Base-by-base conservation (phyloP, 2,113 vertebrate genomes). In the Alethe diademata region DNA sequence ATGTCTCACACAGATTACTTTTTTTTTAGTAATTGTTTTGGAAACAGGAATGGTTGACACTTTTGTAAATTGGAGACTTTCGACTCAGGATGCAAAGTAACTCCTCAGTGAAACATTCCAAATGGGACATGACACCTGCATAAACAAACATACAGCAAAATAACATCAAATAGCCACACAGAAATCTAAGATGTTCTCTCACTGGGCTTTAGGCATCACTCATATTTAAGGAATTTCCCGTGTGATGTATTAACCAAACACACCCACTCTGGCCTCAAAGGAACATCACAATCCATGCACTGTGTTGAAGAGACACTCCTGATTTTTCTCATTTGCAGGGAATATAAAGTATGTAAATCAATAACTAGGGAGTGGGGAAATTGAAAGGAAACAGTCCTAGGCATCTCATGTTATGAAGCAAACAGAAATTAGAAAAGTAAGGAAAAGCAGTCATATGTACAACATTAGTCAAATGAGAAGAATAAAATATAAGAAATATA, bases 151-250 rank as follows among this genome's bases (percentile, higher is more conserved):
- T 38, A 81, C 25, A 56, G 47, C 60, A 86, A 93, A 88, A 53
- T 33, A 88, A 81, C 60, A 90, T 93, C 90, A 96, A 93, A 92
- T 50, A 54, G 82, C 85, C 75, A 71, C 48, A 74, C 8, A 2
- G 72, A 93, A 88, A 88, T n/a, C 64, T 35, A 74, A 75, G 64
- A 81, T 54, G n/a, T 33, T 93, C 58, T 29, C 38, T 78, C 43
- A 28, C 10, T 53, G 23, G 82, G 92, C 71, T 90, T 86, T 71
- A 90, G 69, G 62, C 78, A 71, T 51, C 67, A 86, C 60, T 92
- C n/a, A 64, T 43, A 95, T 92, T 88, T 84, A 86, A 84, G 40
- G 60, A 92, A 84, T 86, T 90, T 78, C 76, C 75, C 92, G 53
- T n/a, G 65, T 29, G 43, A 72, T 86, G 88, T 50, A 50, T 60